These are phyloP conservation scores for Cynodonichthys magdalenae DNA, from an alignment of 2,797 vertebrate genomes.

Conservation along the genomic window DNA sequence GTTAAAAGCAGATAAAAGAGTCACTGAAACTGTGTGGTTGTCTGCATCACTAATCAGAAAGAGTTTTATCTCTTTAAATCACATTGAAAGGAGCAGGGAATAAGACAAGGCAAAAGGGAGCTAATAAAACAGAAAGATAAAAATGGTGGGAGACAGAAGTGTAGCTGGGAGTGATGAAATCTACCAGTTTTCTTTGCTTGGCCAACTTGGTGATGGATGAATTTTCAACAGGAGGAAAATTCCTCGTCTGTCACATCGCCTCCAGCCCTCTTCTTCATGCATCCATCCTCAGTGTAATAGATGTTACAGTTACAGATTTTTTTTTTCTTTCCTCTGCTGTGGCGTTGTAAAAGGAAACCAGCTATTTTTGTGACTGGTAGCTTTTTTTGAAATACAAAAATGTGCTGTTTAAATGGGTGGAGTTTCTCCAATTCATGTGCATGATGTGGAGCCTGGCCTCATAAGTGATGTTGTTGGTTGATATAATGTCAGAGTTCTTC, in stretches of 20 bases:
- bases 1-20: slow-evolving; percentile 56
- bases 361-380: not conserved
- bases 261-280: slow-evolving; percentile 22
- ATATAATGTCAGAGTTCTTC: not conserved
- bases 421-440: slow-evolving; percentile 1
- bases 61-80: slow-evolving; percentile 52
- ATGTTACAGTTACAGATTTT: slow-evolving; percentile 22
- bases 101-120: slow-evolving; percentile 41
- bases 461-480: not conserved
- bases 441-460: not conserved
- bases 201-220: slow-evolving; percentile 60
- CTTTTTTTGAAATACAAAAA: slow-evolving; percentile 20
- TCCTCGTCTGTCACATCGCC: slow-evolving; percentile 51
- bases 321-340: not conserved
- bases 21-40: slow-evolving; percentile 46
- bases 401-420: slow-evolving; percentile 1
- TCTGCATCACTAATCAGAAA: slow-evolving; percentile 47
- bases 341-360: slow-evolving; percentile 10
- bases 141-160: slow-evolving; percentile 43
- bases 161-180: slow-evolving; percentile 59
- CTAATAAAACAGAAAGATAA: slow-evolving; percentile 49
- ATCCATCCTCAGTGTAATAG: slow-evolving; percentile 16
- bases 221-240: slow-evolving; percentile 62
- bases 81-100: slow-evolving; percentile 36
- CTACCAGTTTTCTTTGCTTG: slow-evolving; percentile 41